phyloP scores from a whole-genome alignment of 2,797 vertebrate genomes.

The Bovichtus diacanthus region DNA sequence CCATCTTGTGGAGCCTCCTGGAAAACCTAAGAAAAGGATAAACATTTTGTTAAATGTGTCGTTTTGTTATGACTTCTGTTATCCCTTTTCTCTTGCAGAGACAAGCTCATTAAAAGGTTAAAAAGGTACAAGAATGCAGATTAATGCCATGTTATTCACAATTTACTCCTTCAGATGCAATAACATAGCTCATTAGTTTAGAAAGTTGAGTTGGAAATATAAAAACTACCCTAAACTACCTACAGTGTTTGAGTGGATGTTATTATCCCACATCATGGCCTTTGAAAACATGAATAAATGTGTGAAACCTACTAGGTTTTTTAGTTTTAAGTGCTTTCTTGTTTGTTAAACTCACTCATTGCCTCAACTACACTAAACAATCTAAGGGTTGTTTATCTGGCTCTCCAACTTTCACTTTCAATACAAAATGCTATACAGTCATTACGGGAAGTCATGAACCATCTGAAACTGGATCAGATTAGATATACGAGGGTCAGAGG shows the following conservation, averaged over 20 bases:
- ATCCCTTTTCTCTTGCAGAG: background rate
- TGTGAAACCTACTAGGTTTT: too few relatives aligned
- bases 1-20: slow-evolving; percentile 92
- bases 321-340: background rate
- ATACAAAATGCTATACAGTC: too few relatives aligned
- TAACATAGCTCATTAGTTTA: background rate
- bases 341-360: too few relatives aligned
- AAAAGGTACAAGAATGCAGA: background rate
- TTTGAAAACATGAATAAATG: background rate
- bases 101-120: background rate
- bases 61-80: background rate
- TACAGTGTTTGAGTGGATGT: background rate
- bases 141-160: background rate
- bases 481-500: too few relatives aligned
- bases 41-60: background rate
- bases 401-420: too few relatives aligned
- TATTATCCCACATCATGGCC: background rate
- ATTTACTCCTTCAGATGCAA: background rate
- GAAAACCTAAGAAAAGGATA: slow-evolving; percentile 86
- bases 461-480: too few relatives aligned
- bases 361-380: too few relatives aligned
- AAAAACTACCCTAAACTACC: background rate
- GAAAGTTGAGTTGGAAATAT: background rate
- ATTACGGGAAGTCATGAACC: too few relatives aligned
- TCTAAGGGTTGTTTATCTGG: too few relatives aligned